A percentile compares a stretch with the other conserved stretches of the same genome.
phyloP scores from a whole-genome alignment of 2,797 vertebrate species.

The Pseudopleuronectes americanus region DNA sequence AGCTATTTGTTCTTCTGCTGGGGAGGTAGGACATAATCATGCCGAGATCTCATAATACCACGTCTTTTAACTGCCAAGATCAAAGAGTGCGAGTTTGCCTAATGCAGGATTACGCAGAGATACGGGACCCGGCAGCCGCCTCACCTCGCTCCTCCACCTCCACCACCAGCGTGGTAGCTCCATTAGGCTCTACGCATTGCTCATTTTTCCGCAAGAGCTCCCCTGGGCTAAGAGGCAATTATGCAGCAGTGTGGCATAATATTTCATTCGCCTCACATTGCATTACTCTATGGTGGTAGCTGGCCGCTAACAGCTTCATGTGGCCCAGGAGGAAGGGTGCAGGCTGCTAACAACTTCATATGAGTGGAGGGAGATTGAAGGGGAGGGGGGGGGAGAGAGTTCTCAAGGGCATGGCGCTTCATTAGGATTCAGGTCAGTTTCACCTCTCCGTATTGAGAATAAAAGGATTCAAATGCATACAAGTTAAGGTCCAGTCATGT shows the following conservation, averaged over 20 bases:
- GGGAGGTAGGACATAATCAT: slow-evolving; percentile 46
- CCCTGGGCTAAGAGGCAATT: slow-evolving; percentile 86
- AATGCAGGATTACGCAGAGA: slow-evolving; percentile 67
- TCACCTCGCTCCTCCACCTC: slow-evolving; percentile 52
- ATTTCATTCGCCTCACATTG: slow-evolving; percentile 83
- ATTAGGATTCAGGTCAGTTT: slow-evolving; percentile 66
- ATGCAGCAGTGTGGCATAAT: slow-evolving; percentile 85
- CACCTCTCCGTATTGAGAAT: slow-evolving; percentile 25
- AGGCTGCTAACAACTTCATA: slow-evolving; percentile 73
- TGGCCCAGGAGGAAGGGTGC: slow-evolving; percentile 72
- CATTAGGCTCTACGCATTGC: slow-evolving; percentile 82
- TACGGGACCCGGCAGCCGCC: slow-evolving; percentile 61
- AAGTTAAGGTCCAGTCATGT: slow-evolving; percentile 30
- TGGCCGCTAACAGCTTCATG: slow-evolving; percentile 78
- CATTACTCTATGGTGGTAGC: slow-evolving; percentile 65
- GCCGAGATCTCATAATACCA: slow-evolving; percentile 59
- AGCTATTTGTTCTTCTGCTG: slow-evolving; percentile 57
- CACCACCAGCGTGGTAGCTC: slow-evolving; percentile 63
- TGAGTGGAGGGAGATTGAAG: slow-evolving; percentile 46
- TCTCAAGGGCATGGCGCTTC: slow-evolving; percentile 71
- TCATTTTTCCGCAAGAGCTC: slow-evolving; percentile 86
- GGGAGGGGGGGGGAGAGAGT: background rate
- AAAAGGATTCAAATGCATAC: slow-evolving; percentile 16
- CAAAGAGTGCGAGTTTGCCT: slow-evolving; percentile 71
- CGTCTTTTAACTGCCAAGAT: slow-evolving; percentile 72